Conservation (phyloP, 2,888 invertebrate species). For the Apamea monoglypha region DNA sequence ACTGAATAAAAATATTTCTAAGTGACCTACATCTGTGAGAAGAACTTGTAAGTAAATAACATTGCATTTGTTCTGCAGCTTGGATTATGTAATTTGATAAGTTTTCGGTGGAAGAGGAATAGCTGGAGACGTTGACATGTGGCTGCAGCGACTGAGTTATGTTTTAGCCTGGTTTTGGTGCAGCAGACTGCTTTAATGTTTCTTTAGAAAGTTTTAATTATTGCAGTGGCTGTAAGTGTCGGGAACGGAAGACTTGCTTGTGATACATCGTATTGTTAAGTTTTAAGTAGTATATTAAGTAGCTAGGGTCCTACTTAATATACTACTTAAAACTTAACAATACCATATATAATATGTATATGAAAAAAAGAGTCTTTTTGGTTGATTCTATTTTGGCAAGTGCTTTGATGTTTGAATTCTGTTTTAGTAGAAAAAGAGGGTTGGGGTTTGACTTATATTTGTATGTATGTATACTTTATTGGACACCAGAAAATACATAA, state of each 20-base stretch:
- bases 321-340: too few species aligned
- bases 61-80: slow-evolving; percentile 38
- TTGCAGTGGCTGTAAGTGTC: slow-evolving; percentile 13
- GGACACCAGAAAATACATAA: too few species aligned
- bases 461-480: too few species aligned
- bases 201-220: slow-evolving; percentile 25
- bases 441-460: too few species aligned
- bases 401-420: too few species aligned
- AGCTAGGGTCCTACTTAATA: too few species aligned
- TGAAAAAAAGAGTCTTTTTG: too few species aligned
- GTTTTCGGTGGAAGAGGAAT: slow-evolving; percentile 45
- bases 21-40: slow-evolving; percentile 32
- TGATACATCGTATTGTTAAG: background rate
- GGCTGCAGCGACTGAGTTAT: slow-evolving; percentile 27
- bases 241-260: background rate
- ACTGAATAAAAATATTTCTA: background rate
- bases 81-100: slow-evolving; percentile 55
- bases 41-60: background rate
- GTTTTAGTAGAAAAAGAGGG: too few species aligned
- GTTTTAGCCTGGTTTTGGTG: slow-evolving; percentile 4
- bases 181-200: slow-evolving; percentile 28
- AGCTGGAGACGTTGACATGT: slow-evolving; percentile 27
- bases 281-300: background rate
- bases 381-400: too few species aligned
- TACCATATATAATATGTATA: too few species aligned